These are phyloP conservation scores for Siniperca undulata DNA, from an alignment of 2,797 vertebrate species.

Conservation along the genomic window DNA sequence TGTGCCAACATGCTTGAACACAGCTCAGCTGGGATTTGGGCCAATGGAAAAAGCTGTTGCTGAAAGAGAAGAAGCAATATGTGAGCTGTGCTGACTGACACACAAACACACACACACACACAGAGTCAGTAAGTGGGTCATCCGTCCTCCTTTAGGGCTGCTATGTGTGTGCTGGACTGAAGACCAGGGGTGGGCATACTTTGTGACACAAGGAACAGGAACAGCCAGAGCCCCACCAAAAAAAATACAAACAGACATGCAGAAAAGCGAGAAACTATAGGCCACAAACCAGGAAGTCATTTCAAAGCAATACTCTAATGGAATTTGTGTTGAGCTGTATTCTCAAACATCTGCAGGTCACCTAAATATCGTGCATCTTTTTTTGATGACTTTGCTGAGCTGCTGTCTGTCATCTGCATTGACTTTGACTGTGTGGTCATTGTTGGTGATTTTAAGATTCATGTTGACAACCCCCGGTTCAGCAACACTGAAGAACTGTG, in stretches of 20 bases:
- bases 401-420: neutral
- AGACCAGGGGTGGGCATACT: neutral
- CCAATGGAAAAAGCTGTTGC: conserved; percentile 56
- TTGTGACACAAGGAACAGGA: neutral
- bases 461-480: neutral
- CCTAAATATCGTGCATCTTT: neutral
- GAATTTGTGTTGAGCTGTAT: neutral
- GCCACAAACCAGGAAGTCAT: neutral
- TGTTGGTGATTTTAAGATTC: neutral
- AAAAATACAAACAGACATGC: neutral
- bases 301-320: neutral
- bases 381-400: neutral
- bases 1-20: conserved; percentile 61
- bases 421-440: neutral
- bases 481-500: neutral
- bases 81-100: neutral
- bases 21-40: conserved; percentile 39
- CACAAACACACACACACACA: neutral
- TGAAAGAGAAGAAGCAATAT: conserved; percentile 30
- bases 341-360: neutral
- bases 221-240: neutral
- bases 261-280: neutral
- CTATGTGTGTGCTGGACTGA: conserved; percentile 7
- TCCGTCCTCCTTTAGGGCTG: conserved; percentile 39
- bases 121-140: conserved; percentile 64